Conservation (phyloP, 2,113 vertebrate species). For the Octodon degus region DNA sequence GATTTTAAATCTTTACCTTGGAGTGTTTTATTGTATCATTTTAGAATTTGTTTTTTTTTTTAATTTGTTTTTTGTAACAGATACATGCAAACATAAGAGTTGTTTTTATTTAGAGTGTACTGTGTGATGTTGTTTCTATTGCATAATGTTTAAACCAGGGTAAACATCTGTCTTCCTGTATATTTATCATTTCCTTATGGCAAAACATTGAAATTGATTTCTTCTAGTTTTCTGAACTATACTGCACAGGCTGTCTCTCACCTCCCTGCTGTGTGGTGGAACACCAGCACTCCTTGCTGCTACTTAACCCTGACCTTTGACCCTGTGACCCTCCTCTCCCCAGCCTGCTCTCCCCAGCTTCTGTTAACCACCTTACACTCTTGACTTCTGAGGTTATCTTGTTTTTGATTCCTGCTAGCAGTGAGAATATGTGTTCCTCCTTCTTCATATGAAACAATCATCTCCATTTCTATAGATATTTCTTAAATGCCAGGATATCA, state of each 20-base stretch:
- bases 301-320: neutral
- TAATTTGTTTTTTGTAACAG: neutral
- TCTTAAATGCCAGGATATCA: neutral
- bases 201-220: neutral
- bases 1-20: neutral
- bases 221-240: neutral
- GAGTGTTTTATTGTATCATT: neutral
- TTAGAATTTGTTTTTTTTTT: neutral
- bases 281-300: neutral
- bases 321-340: too few relatives aligned
- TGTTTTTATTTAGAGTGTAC: neutral
- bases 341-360: neutral
- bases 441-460: neutral
- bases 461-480: neutral
- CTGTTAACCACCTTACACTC: neutral
- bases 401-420: neutral
- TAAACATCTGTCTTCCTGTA: neutral
- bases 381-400: neutral
- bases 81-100: neutral
- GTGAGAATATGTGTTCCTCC: neutral
- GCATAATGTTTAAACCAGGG: neutral
- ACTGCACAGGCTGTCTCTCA: neutral
- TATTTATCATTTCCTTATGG: neutral
- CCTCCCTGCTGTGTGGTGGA: too few relatives aligned
- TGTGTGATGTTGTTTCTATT: neutral